Evolutionary conservation across 2,888 invertebrate species (phyloP).

Genomic region (Muscina levida): DNA sequence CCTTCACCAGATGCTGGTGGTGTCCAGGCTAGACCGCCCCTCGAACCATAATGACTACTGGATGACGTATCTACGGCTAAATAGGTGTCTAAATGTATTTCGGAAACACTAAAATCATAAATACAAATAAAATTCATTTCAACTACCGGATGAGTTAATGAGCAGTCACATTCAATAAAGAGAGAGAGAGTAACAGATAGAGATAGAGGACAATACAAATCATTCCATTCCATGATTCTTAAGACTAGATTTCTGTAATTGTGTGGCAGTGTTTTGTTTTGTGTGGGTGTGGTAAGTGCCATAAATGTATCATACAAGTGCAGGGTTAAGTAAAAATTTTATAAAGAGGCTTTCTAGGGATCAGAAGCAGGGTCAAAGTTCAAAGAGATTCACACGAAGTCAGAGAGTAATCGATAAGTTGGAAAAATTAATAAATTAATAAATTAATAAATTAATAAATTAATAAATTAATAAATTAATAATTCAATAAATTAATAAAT

Average conservation of each 20-base stretch:
- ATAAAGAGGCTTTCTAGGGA: neutral
- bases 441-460: too few relatives aligned
- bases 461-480: too few relatives aligned
- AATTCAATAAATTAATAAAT: too few relatives aligned
- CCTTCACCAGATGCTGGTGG: slow-evolving; percentile 93
- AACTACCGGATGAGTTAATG: slow-evolving; percentile 65
- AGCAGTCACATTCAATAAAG: slow-evolving; percentile 31
- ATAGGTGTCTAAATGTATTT: slow-evolving; percentile 85
- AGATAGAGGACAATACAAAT: slow-evolving; percentile 16
- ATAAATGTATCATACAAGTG: slow-evolving; percentile 32
- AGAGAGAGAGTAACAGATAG: neutral
- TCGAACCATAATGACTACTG: slow-evolving; percentile 82
- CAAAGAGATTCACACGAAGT: neutral
- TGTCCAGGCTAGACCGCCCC: slow-evolving; percentile 84
- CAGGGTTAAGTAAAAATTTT: neutral
- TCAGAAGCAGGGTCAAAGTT: neutral
- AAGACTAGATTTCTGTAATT: neutral
- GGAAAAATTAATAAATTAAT: slow-evolving; percentile 5
- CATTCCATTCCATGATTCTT: slow-evolving; percentile 36
- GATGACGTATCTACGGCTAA: slow-evolving; percentile 79
- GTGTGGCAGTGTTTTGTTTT: slow-evolving; percentile 1
- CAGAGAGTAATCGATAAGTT: too few relatives aligned
- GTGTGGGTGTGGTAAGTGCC: slow-evolving; percentile 23
- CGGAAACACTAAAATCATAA: slow-evolving; percentile 83
- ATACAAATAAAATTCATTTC: slow-evolving; percentile 65